Conservation (phyloP, 2,113 vertebrate species). For the Dolichotis patagonum region DNA sequence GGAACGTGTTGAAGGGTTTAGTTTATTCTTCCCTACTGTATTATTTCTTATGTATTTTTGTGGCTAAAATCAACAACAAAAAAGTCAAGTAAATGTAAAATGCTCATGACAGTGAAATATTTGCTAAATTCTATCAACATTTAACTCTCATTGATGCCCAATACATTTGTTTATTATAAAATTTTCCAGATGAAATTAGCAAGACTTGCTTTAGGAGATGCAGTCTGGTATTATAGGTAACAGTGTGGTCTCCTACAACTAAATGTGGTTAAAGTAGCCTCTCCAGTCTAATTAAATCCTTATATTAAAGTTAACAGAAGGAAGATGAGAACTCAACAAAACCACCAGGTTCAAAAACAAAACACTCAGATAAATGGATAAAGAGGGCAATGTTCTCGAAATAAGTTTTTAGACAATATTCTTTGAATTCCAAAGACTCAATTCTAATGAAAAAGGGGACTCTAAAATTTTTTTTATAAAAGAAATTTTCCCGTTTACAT, state of each 20-base stretch:
- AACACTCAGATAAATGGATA: neutral
- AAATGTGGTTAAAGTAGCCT: neutral
- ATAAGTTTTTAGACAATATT: neutral
- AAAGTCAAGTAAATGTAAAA: neutral
- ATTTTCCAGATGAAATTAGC: neutral
- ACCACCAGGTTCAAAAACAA: neutral
- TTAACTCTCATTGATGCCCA: neutral
- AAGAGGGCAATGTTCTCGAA: neutral
- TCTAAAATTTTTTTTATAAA: neutral
- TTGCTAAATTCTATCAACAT: neutral
- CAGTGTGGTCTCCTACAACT: neutral
- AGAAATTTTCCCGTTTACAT: neutral
- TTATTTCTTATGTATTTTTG: neutral
- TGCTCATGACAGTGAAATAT: neutral
- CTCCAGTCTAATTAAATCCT: neutral
- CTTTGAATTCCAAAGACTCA: neutral
- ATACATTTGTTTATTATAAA: neutral
- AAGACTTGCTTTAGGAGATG: conserved; percentile 11
- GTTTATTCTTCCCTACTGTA: neutral
- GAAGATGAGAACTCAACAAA: neutral
- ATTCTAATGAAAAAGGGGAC: neutral
- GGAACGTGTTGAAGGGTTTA: neutral
- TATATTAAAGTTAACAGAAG: conserved; percentile 6
- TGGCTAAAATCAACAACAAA: neutral
- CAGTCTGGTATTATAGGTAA: neutral